Evolutionary conservation across 2,797 vertebrate species (phyloP), one percentile per base, ranked within the genome.

Genomic region (Crenuchus spilurus): DNA sequence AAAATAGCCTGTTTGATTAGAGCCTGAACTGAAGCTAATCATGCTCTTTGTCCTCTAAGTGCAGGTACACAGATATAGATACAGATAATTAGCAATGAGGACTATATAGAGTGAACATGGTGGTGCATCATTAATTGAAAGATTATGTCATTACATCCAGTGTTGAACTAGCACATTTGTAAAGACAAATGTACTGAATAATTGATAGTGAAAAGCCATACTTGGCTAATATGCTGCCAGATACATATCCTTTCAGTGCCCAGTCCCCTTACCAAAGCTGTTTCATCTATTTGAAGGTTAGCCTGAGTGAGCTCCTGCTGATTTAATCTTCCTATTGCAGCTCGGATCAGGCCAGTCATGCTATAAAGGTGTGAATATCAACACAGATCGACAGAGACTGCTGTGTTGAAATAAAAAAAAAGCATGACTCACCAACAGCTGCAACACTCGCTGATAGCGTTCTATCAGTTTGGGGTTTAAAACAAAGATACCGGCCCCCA

Each of bases 1-100:
- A 62, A 78, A 80, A 83, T 49, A 72, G 70, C 39, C 74, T 70
- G 73, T 78, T 72, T 83, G 81, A 83, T 83, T 80, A 77, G 61
- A 44, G 72, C 70, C 64, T 74, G 70, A 71, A 57, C 67, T 57
- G 61, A 67, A 70, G 69, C 65, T 78, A 75, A 80, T 67, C 71
- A 71, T 37, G 57, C n/a, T 58, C 20, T 51, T 42, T 60, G 44
- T 78, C 67, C 39, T 31, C 64, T 76, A 39, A 55, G 60, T 44
- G 42, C 65, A 67, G 57, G 57, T 33, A 74, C 49, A 39, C 20
- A 70, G 70, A 70, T 76, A 70, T 20, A 42, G 61, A 63, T 52
- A 31, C 30, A 57, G 48, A 74, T 66, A 70, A 75, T 74, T 52
- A 75, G 35, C 74, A 67, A 37, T 33, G 66, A 74, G 35, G 42